Percentiles rank a stretch among this genome's conserved stretches.
These are phyloP conservation scores for Silurus meridionalis DNA, from an alignment of 2,113 vertebrate genomes.

Conservation along the genomic window DNA sequence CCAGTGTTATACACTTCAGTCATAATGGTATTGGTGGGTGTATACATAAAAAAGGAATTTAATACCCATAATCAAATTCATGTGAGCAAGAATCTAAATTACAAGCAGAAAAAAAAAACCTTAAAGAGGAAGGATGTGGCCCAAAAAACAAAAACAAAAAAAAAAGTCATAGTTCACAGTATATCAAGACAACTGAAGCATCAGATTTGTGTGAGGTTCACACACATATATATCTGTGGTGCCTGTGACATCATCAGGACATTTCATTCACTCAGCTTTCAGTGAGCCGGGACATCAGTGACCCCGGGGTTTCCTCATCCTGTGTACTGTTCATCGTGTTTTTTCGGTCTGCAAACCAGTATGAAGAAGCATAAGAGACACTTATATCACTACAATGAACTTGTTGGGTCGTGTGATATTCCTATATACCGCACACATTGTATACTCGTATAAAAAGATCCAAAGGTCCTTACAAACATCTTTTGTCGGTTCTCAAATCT, in stretches of 20 bases:
- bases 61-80: no score
- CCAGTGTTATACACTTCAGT: no score
- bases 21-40: no score
- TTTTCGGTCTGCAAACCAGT: background rate
- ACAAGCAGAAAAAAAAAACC: no score
- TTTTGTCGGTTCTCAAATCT: background rate
- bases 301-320: background rate
- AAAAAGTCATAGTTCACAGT: background rate
- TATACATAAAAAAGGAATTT: no score
- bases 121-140: background rate
- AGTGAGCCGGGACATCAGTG: background rate
- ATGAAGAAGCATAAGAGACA: background rate
- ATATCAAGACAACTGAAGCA: background rate
- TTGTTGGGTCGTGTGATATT: background rate
- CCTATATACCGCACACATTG: background rate
- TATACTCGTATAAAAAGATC: background rate
- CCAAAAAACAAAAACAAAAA: background rate
- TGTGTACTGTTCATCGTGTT: background rate
- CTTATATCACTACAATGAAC: background rate
- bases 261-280: background rate
- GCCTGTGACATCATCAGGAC: background rate
- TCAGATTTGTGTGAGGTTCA: background rate
- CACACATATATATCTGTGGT: background rate
- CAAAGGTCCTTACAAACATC: background rate
- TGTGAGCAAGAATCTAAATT: no score